Evolutionary conservation across 2,113 vertebrate species (phyloP).

Genomic region (Psammodynastes pulverulentus): DNA sequence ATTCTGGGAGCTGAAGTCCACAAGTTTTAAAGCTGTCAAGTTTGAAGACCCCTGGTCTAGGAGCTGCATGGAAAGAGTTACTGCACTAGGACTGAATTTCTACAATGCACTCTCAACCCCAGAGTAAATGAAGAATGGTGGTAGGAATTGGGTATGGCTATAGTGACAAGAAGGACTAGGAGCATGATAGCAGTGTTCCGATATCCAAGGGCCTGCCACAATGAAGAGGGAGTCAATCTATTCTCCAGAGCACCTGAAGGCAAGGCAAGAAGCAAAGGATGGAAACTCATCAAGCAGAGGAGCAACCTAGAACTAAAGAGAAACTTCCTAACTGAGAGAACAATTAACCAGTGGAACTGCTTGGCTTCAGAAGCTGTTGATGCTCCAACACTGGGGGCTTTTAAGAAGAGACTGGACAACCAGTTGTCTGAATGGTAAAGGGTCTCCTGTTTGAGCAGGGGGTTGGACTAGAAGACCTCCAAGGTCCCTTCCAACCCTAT

Average conservation of each 20-base stretch:
- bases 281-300: too few relatives aligned
- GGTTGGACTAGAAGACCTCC: not conserved
- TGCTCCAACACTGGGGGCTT: not conserved
- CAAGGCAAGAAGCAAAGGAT: too few relatives aligned
- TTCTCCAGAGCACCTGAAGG: too few relatives aligned
- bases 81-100: not conserved
- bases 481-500: not conserved
- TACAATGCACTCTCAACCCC: not conserved
- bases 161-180: too few relatives aligned
- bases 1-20: too few relatives aligned
- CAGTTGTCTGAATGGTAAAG: not conserved
- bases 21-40: too few relatives aligned
- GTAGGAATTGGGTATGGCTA: too few relatives aligned
- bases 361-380: not conserved
- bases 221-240: too few relatives aligned
- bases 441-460: not conserved
- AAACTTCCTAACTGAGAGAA: not conserved
- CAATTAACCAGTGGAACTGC: not conserved
- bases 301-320: too few relatives aligned
- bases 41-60: too few relatives aligned
- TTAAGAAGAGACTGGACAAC: not conserved
- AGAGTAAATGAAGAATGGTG: not conserved
- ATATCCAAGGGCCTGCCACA: too few relatives aligned
- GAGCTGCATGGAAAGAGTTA: not conserved
- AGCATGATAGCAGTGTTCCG: too few relatives aligned